A percentile compares a stretch with the other conserved stretches of the same genome.
phyloP scores from a whole-genome alignment of 2,888 invertebrate species.

The Helicoverpa assulta region DNA sequence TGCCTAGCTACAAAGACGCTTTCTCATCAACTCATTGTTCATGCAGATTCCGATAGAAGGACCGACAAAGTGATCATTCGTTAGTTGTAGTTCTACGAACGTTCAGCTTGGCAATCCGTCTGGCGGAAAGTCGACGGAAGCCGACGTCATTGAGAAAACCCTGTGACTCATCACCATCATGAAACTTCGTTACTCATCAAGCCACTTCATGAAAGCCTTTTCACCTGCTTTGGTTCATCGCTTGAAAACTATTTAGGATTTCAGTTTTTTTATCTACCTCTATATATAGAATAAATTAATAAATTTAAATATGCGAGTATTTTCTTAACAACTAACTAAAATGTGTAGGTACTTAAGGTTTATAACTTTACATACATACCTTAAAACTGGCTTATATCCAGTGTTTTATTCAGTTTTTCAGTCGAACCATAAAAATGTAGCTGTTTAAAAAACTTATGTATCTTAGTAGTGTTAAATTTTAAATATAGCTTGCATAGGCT shows the following conservation, averaged over 20 bases:
- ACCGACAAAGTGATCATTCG: constrained; percentile 30
- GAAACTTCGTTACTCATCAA: not conserved
- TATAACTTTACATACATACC: too few species aligned
- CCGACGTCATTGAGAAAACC: not conserved
- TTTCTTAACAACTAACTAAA: too few species aligned
- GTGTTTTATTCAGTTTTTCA: too few species aligned
- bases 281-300: too few species aligned
- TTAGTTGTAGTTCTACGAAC: constrained; percentile 21
- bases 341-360: too few species aligned
- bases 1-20: not conserved
- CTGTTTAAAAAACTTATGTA: too few species aligned
- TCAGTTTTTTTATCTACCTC: too few species aligned
- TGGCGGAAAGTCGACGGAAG: constrained; percentile 15
- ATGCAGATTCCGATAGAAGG: constrained; percentile 9
- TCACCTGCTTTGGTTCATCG: not conserved
- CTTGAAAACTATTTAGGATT: not conserved
- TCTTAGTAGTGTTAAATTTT: not conserved
- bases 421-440: too few species aligned
- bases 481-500: not conserved
- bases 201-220: not conserved
- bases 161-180: not conserved
- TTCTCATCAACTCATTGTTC: not conserved
- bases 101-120: constrained; percentile 29
- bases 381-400: too few species aligned
- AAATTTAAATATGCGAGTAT: too few species aligned